These are phyloP conservation scores for Catocala nupta DNA, from an alignment of 2,888 invertebrate genomes.

Conservation along the genomic window DNA sequence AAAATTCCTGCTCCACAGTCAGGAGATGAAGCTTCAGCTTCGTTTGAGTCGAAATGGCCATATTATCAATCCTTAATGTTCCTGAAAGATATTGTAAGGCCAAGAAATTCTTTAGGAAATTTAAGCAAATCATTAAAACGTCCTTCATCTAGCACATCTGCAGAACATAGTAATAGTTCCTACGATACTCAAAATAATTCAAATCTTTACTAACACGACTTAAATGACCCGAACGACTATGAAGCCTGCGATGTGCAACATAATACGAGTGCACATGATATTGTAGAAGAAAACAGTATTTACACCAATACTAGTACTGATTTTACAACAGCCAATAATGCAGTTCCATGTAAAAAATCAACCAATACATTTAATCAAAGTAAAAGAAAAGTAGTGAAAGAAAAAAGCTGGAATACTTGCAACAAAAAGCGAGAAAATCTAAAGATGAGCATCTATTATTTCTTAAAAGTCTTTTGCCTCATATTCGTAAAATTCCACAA, in stretches of 20 bases:
- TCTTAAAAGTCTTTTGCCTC: too few species aligned
- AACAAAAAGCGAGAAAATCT: too few species aligned
- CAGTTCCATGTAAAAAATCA: conserved; percentile 5
- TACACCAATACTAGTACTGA: too few species aligned
- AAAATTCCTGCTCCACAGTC: neutral
- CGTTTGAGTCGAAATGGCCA: neutral
- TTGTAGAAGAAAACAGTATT: neutral
- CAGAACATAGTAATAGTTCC: neutral
- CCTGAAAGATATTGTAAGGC: neutral
- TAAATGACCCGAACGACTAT: too few species aligned
- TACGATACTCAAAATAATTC: neutral
- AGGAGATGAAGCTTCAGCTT: neutral
- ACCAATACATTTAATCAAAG: conserved; percentile 4
- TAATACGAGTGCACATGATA: neutral
- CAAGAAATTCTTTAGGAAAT: conserved; percentile 1
- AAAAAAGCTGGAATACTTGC: neutral
- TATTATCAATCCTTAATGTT: neutral
- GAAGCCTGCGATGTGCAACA: too few species aligned
- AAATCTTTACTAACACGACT: neutral
- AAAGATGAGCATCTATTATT: too few species aligned
- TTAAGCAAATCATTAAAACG: conserved; percentile 2
- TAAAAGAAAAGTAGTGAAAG: neutral
- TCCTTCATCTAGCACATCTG: neutral
- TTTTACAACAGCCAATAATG: neutral
- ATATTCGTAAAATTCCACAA: too few species aligned